Percentiles rank a stretch among this genome's conserved stretches.
Evolutionary conservation across 2,888 invertebrate species (phyloP).

Genomic region (Steinernema scapterisci): DNA sequence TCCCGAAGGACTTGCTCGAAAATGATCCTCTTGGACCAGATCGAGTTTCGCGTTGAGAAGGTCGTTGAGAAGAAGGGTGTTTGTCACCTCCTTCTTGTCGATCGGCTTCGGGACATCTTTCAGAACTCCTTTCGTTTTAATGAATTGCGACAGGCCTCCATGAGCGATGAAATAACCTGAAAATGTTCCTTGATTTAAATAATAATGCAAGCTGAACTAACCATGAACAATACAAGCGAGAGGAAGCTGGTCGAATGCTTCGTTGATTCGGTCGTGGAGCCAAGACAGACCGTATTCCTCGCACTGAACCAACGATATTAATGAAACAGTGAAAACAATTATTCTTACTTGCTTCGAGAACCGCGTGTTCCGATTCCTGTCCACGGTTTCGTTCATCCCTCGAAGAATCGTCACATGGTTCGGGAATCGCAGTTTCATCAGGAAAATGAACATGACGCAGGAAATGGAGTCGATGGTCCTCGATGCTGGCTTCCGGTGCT

Average conservation of each 20-base stretch:
- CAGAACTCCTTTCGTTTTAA: neutral
- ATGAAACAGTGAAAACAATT: neutral
- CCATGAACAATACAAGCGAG: neutral
- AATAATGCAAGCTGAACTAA: too few species aligned
- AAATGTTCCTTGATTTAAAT: too few species aligned
- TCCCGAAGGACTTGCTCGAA: neutral
- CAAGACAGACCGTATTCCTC: neutral
- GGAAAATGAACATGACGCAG: neutral
- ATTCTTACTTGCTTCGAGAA: neutral
- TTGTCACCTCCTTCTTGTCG: neutral
- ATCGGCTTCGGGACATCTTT: constrained; percentile 3
- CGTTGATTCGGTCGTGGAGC: neutral
- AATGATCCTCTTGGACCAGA: neutral
- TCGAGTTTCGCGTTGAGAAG: neutral
- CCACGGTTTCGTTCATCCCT: neutral
- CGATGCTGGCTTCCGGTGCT: neutral
- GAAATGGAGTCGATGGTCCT: neutral
- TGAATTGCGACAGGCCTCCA: neutral
- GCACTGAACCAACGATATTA: constrained; percentile 8
- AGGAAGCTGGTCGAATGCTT: constrained; percentile 1
- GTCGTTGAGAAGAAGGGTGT: neutral
- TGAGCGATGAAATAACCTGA: constrained; percentile 3
- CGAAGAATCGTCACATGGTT: constrained; percentile 2
- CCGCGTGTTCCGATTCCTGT: neutral
- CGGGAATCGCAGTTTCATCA: neutral